Percentiles rank a stretch among this genome's conserved stretches.
phyloP scores from a whole-genome alignment of 1,140 invertebrate genomes.

The Coboldia fuscipes region DNA sequence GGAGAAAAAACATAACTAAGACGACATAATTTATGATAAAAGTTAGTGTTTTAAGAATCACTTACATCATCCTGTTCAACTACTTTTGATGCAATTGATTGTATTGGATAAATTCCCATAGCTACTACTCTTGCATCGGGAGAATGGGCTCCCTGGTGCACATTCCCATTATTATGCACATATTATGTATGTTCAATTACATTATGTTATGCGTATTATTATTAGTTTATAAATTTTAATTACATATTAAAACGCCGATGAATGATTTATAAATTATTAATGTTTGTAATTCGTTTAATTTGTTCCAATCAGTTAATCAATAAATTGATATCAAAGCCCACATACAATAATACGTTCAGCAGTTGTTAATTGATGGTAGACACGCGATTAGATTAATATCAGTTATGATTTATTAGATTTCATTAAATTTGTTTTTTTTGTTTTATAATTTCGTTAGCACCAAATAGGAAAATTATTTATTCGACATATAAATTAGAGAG shows the following conservation, averaged over 20 bases:
- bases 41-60: constrained; percentile 12
- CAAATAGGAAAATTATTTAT: too few species aligned
- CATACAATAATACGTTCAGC: too few species aligned
- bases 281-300: too few species aligned
- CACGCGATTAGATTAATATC: too few species aligned
- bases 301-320: too few species aligned
- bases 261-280: too few species aligned
- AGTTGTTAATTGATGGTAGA: too few species aligned
- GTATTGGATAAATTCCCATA: constrained; percentile 70
- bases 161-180: constrained; percentile 3
- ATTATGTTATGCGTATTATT: not conserved
- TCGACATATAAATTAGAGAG: too few species aligned
- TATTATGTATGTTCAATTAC: constrained; percentile 2
- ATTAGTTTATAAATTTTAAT: not conserved
- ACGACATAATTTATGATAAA: not conserved
- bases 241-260: too few species aligned
- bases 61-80: constrained; percentile 73
- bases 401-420: not conserved
- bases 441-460: not conserved
- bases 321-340: too few species aligned
- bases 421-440: not conserved
- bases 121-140: constrained; percentile 65
- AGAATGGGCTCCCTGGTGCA: constrained; percentile 55
- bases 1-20: not conserved
- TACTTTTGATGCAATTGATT: constrained; percentile 65